A percentile compares a stretch with the other conserved stretches of the same genome.
Conservation (phyloP, 2,113 vertebrate species). For the Motacilla alba region DNA sequence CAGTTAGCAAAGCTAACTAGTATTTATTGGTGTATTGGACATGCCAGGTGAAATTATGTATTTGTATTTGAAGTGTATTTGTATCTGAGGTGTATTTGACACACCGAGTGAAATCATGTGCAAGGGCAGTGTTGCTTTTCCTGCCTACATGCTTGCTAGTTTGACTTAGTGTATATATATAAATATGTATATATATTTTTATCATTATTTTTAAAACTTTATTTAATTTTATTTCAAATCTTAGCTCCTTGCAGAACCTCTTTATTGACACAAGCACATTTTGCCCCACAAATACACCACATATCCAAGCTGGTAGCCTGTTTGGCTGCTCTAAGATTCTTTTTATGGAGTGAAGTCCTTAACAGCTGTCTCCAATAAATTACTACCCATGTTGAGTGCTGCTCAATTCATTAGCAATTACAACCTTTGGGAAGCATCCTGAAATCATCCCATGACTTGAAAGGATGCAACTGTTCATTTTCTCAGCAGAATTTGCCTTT, state of each 20-base stretch:
- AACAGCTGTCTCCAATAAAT: neutral
- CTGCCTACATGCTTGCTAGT: neutral
- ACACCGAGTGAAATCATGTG: fast-evolving
- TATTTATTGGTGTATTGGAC: neutral
- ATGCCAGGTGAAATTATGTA: neutral
- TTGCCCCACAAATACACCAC: neutral
- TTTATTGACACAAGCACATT: neutral
- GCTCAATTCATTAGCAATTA: neutral
- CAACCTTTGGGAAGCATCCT: neutral
- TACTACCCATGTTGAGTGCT: neutral
- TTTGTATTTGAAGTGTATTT: neutral
- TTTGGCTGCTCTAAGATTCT: neutral
- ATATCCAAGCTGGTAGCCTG: neutral
- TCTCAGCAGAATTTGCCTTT: neutral
- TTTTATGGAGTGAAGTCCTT: neutral
- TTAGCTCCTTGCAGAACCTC: neutral
- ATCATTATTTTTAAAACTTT: neutral
- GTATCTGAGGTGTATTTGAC: neutral
- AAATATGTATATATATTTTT: no score
- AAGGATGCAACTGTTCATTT: neutral
- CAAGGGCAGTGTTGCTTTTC: neutral
- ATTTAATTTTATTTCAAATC: neutral
- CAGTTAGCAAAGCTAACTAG: neutral
- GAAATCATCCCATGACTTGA: neutral
- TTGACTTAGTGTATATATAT: neutral